These are phyloP conservation scores for Poeciliopsis presidionis DNA, from an alignment of 2,797 vertebrate species.

Conservation along the genomic window DNA sequence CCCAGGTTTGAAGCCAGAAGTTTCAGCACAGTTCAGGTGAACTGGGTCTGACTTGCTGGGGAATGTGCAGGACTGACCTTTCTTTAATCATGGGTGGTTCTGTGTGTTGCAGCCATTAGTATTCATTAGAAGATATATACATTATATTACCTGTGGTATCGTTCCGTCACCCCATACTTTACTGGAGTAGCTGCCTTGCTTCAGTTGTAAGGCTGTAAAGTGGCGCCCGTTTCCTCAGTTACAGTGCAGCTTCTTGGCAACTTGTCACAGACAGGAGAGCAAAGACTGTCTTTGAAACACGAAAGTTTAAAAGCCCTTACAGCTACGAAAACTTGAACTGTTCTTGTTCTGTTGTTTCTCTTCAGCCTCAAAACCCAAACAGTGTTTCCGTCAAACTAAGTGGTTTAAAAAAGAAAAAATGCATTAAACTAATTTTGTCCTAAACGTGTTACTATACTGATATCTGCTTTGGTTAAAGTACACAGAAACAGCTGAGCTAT, in stretches of 20 bases:
- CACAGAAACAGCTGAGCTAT: neutral
- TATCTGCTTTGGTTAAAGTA: neutral
- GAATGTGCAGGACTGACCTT: slow-evolving; percentile 36
- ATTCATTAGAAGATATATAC: neutral
- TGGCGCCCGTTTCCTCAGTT: slow-evolving; percentile 25
- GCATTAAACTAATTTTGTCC: slow-evolving; percentile 1
- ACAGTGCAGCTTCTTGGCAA: slow-evolving; percentile 28
- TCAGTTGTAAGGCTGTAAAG: slow-evolving; percentile 30
- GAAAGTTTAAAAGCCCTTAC: slow-evolving; percentile 30
- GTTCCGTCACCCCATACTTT: slow-evolving; percentile 5
- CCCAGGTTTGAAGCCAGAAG: slow-evolving; percentile 13
- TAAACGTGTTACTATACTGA: neutral
- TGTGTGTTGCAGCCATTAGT: slow-evolving; percentile 9
- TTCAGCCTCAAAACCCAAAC: slow-evolving; percentile 26
- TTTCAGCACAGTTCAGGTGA: slow-evolving; percentile 17
- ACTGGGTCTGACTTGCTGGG: slow-evolving; percentile 12
- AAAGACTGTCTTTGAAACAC: slow-evolving; percentile 34
- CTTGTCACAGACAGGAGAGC: slow-evolving; percentile 35
- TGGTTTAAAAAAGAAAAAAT: slow-evolving; percentile 2
- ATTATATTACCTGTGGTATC: neutral
- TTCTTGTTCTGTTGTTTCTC: slow-evolving; percentile 17
- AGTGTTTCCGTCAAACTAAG: neutral
- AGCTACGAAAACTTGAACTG: slow-evolving; percentile 37
- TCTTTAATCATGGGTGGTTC: slow-evolving; percentile 12
- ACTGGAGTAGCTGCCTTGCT: slow-evolving; percentile 9